Evolutionary conservation across 2,797 vertebrate species (phyloP).

Genomic region (Cetoscarus ocellatus): DNA sequence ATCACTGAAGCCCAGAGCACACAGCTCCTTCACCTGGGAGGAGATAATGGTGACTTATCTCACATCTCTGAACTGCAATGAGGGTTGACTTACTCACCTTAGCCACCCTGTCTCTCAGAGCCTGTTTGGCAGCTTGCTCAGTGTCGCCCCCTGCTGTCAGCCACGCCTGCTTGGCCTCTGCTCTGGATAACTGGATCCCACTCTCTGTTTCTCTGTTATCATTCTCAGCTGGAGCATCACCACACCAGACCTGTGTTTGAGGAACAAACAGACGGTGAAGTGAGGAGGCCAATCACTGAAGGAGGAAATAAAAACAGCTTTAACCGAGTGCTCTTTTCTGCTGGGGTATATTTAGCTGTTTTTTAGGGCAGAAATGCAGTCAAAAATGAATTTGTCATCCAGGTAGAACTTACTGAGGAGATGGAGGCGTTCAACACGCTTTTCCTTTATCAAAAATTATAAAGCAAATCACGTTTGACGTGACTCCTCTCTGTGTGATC

Average conservation of each 20-base stretch:
- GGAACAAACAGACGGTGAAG: not conserved
- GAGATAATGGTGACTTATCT: fast-evolving
- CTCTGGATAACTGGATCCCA: slow-evolving; percentile 72
- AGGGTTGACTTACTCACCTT: slow-evolving; percentile 64
- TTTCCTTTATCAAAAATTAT: too few species aligned
- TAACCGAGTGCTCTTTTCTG: too few species aligned
- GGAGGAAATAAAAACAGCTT: too few species aligned
- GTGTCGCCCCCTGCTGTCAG: slow-evolving; percentile 86
- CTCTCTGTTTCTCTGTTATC: slow-evolving; percentile 18
- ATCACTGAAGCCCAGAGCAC: slow-evolving; percentile 83
- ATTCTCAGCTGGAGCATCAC: slow-evolving; percentile 31
- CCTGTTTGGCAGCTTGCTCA: slow-evolving; percentile 85
- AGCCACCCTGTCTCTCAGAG: slow-evolving; percentile 79
- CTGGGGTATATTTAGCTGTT: too few species aligned
- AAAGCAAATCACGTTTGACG: too few species aligned
- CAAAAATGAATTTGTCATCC: too few species aligned
- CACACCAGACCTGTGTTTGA: slow-evolving; percentile 50
- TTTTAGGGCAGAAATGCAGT: too few species aligned
- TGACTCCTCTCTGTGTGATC: too few species aligned
- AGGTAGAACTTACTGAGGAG: too few species aligned
- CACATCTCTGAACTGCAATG: not conserved
- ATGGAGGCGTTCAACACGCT: too few species aligned
- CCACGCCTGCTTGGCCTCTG: slow-evolving; percentile 90
- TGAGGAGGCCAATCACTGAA: too few species aligned
- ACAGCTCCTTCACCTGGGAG: slow-evolving; percentile 86